Conservation (phyloP, 2,888 invertebrate genomes). For the Argyra leucocephala region DNA sequence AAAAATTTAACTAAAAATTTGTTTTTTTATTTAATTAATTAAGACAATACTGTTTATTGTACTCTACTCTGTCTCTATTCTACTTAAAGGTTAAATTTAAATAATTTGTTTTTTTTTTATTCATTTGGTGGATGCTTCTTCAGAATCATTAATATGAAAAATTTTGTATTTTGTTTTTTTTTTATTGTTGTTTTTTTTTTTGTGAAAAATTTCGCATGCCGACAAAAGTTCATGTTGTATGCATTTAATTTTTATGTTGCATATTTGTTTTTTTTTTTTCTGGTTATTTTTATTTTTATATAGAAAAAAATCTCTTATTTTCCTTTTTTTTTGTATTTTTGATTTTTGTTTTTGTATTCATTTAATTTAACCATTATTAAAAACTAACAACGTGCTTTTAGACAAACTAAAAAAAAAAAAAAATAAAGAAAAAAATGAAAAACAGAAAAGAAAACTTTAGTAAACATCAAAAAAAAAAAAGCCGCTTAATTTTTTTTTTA, state of each 20-base stretch:
- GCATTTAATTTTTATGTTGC: conserved; percentile 1
- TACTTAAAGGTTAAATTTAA: no score
- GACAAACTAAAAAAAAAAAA: background rate
- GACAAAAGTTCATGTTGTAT: conserved; percentile 6
- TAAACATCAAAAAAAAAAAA: background rate
- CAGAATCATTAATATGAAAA: background rate
- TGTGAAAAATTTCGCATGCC: background rate
- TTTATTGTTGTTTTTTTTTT: background rate
- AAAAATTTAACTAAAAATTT: no score
- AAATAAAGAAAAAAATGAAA: background rate
- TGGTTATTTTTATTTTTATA: background rate
- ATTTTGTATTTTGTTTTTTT: no score
- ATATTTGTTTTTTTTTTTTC: background rate
- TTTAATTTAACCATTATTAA: conserved; percentile 6
- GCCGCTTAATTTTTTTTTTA: background rate
- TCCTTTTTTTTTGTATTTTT: no score
- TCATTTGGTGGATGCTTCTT: background rate
- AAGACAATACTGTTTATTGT: no score
- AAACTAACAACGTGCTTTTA: conserved; percentile 3
- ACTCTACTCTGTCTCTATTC: no score
- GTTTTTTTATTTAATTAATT: no score
- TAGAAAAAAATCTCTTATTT: no score
- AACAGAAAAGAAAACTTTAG: background rate
- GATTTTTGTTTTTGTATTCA: background rate
- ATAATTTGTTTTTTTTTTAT: no score